Percentiles rank a stretch among this genome's conserved stretches.
These are phyloP conservation scores for Drosophila suboccidentalis DNA, from an alignment of 2,888 invertebrate genomes.

Conservation along the genomic window DNA sequence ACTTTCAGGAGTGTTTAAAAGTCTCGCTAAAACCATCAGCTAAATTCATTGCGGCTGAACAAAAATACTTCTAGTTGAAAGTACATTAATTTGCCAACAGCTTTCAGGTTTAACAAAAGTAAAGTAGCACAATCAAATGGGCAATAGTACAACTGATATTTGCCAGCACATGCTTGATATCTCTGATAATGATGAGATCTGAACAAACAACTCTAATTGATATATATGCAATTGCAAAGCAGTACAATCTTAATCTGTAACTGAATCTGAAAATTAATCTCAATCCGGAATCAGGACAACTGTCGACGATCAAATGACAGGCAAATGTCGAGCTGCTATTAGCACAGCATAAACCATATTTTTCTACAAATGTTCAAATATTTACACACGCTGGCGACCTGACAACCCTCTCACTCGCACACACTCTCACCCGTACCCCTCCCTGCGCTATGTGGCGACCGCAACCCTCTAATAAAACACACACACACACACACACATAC, in stretches of 20 bases:
- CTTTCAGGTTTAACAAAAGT: background rate
- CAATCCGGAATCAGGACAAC: slow-evolving; percentile 48
- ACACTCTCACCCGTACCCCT: slow-evolving; percentile 13
- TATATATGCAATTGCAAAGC: slow-evolving; percentile 10
- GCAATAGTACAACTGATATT: slow-evolving; percentile 8
- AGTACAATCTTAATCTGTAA: background rate
- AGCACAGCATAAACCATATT: slow-evolving; percentile 84
- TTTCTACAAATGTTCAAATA: slow-evolving; percentile 85
- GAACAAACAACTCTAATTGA: slow-evolving; percentile 45
- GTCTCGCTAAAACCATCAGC: background rate
- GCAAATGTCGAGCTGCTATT: slow-evolving; percentile 66
- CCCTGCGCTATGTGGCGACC: slow-evolving; percentile 36
- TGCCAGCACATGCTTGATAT: slow-evolving; percentile 18
- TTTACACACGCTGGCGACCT: slow-evolving; percentile 59
- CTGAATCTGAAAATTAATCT: slow-evolving; percentile 13
- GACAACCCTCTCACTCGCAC: slow-evolving; percentile 42
- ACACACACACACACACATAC: slow-evolving; percentile 1
- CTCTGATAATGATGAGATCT: slow-evolving; percentile 28
- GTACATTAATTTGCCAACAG: background rate
- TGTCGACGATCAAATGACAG: slow-evolving; percentile 72
- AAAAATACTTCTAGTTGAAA: background rate
- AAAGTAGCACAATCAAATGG: background rate
- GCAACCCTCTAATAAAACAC: slow-evolving; percentile 50
- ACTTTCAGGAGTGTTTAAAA: background rate
- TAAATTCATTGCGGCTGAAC: background rate